Evolutionary conservation across 2,888 invertebrate genomes (phyloP).

Genomic region (Andrena bucephala): DNA sequence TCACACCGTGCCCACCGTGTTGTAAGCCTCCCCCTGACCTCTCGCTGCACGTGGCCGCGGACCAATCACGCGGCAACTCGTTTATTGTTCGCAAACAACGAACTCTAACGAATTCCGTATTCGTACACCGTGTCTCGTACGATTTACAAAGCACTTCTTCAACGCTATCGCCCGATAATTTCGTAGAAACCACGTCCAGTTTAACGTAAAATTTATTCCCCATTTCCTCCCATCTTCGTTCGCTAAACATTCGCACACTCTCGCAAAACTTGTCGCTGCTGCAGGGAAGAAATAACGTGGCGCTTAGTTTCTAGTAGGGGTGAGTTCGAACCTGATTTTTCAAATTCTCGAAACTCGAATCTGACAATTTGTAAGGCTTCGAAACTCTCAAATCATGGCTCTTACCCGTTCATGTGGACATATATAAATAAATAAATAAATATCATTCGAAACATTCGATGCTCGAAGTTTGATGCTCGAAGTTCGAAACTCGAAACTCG

Average conservation of each 20-base stretch:
- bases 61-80: constrained; percentile 44
- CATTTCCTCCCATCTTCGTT: not conserved
- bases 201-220: not conserved
- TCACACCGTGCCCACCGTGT: constrained; percentile 65
- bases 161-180: not conserved
- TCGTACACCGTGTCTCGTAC: constrained; percentile 3
- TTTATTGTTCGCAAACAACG: constrained; percentile 38
- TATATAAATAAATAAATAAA: too few species aligned
- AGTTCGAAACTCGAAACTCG: too few species aligned
- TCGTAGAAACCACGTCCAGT: not conserved
- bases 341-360: too few species aligned
- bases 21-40: constrained; percentile 42
- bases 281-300: not conserved
- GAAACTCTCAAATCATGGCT: too few species aligned
- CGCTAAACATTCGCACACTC: not conserved
- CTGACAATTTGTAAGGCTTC: too few species aligned
- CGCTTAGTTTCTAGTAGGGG: too few species aligned
- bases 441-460: too few species aligned
- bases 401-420: too few species aligned
- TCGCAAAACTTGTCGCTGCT: not conserved
- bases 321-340: too few species aligned
- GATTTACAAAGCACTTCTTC: constrained; percentile 10
- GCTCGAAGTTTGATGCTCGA: too few species aligned
- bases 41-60: constrained; percentile 31
- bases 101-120: constrained; percentile 24